A percentile compares a stretch with the other conserved stretches of the same genome.
These are phyloP conservation scores for Bubalus kerabau DNA, from an alignment of 2,113 vertebrate species.

Conservation along the genomic window DNA sequence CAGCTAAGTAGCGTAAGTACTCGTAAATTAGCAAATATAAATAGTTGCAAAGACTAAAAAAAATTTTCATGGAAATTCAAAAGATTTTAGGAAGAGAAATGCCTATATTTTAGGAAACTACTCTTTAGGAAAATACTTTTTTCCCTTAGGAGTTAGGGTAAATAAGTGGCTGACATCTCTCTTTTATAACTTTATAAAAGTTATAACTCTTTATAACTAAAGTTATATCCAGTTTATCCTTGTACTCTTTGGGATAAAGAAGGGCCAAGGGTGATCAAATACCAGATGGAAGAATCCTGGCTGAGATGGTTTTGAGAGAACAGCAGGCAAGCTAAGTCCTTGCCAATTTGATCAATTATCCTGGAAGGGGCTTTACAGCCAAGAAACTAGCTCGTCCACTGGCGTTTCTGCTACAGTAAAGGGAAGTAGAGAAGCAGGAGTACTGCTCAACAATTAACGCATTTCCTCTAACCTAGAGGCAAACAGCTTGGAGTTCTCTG, in stretches of 20 bases:
- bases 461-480: background rate
- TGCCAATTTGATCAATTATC: background rate
- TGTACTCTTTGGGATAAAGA: background rate
- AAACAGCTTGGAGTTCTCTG: background rate
- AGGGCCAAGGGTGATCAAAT: background rate
- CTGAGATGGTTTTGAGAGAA: background rate
- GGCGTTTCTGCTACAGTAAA: background rate
- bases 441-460: background rate
- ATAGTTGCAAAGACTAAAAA: background rate
- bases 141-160: background rate
- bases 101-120: background rate
- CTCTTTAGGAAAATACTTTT: background rate
- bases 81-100: background rate
- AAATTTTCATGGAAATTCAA: background rate
- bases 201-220: background rate
- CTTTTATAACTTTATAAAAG: background rate
- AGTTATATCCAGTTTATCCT: background rate
- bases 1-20: background rate
- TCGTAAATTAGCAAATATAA: conserved; percentile 25
- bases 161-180: background rate
- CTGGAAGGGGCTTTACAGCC: background rate
- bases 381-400: background rate
- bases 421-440: background rate
- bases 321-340: background rate
- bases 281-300: background rate